Conservation (phyloP, 2,888 invertebrate genomes). For the Sesia bembeciformis region DNA sequence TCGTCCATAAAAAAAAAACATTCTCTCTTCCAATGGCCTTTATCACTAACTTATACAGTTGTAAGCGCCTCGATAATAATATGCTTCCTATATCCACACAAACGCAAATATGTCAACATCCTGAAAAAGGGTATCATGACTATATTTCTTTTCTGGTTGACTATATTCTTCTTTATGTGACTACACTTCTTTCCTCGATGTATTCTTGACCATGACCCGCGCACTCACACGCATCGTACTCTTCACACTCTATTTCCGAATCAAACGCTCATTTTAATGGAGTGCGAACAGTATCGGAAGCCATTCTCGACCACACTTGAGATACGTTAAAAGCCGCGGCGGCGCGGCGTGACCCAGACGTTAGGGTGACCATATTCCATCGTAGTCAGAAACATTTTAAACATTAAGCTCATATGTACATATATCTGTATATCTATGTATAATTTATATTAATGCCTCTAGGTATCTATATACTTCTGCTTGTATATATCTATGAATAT, state of each 20-base stretch:
- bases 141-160: too few species aligned
- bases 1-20: too few species aligned
- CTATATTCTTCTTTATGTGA: too few species aligned
- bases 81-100: too few species aligned
- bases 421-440: not conserved
- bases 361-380: not conserved
- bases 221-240: too few species aligned
- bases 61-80: too few species aligned
- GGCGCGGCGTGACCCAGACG: conserved; percentile 5
- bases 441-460: not conserved
- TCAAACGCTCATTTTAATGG: conserved; percentile 18
- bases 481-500: not conserved
- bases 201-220: too few species aligned
- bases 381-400: not conserved
- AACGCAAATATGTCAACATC: too few species aligned
- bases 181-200: too few species aligned
- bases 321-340: conserved; percentile 29
- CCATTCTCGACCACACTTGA: conserved; percentile 15
- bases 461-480: not conserved
- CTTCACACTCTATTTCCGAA: not conserved
- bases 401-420: not conserved
- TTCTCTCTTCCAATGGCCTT: too few species aligned
- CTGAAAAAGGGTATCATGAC: too few species aligned
- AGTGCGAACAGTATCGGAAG: conserved; percentile 18
- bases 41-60: too few species aligned